Evolutionary conservation across 1,140 invertebrate genomes (phyloP), one percentile per base, ranked within the genome.

Genomic region (Drosophila chauvacae): DNA sequence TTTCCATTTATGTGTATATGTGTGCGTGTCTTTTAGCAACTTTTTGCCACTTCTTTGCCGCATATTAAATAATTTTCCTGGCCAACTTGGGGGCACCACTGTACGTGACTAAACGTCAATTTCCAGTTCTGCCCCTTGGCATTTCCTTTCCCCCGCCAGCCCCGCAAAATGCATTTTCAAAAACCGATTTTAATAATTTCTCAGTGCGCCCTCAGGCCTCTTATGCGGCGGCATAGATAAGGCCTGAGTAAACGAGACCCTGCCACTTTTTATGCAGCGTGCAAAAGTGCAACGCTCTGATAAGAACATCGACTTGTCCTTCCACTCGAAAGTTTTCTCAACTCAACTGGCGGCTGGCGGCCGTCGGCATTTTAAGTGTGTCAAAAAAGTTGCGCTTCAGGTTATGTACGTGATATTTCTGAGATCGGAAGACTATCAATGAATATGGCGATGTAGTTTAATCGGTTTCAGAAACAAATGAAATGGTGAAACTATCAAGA

Each of bases 21-120:
- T 72, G 69, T 71, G 66, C 68, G 66, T 72, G 66, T 50, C 69
- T 55, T 72, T 60, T 20, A 56, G 53, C 60, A 83, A 84, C 65
- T 85, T 77, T 77, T 68, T 84, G 77, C 77, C 81, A 85, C 81
- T 83, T 84, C 68, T 66, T 60, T 64, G 63, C 72, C 81, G 83
- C 84, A 86, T 87, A 86, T 88, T 86, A 86, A 88, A 88, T 77
- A 80, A 86, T 83, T 86, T 88, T 63, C 69, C 77, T 74, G 26
- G 48, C 63, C 57, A 69, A 69, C 42, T 77, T 66, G 80, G 60
- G 77, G 57, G 58, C 57, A 56, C 39, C 30, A 39, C 72, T 57
- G 80, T 88, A 86, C 83, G 83, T 86, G 83, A 83, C 84, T 86
- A 86, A 86, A 86, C 83, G 83, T 86, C 83, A 83, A 86, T 83